Base-by-base conservation (phyloP, 2,113 vertebrate species). In the Gambusia affinis region DNA sequence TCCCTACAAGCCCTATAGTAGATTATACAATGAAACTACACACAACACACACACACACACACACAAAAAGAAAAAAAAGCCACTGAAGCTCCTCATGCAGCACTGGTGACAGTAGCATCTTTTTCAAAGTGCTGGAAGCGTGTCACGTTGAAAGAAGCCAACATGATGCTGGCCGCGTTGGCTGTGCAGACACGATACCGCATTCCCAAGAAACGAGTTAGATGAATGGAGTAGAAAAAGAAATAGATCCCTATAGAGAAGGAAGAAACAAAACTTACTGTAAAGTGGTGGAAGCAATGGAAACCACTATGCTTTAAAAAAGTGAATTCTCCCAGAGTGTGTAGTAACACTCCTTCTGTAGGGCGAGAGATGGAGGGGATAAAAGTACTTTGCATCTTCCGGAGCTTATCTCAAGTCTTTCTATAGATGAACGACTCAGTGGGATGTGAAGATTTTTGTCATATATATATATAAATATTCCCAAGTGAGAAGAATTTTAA, bases 361-460 rank as follows among this genome's bases (percentile, higher is more conserved):
- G 80, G 69, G 76, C 60, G 76, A 67, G 65, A 28, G 78, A 62
- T 30, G 22, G 27, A 54, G 83, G 33, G 29, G 35, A 35, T 14
- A 1, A 0, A 66, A 76, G 27, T 79, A 83, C 85, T 85, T 86
- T 78, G 83, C 79, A 92, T 88, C 82, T 89, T 84, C 82, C 77
- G 72, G 87, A 86, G 85, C 86, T 72, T 80, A 79, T 91, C 67
- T 90, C 79, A 80, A 91, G 85, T 87, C 89, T 90, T 92, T 89
- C 89, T 90, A 90, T 83, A 81, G 71, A 88, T 82, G 79, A 91
- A 84, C 79, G 81, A 82, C 86, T 83, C 74, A 4, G 77, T 72
- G 83, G 86, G 80, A 81, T 83, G 83, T 91, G 81, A 81, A 72
- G 79, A 82, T 37, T 82, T 70, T 66, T 42, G 54, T 65, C 78